Percentiles rank a stretch among this genome's conserved stretches.
phyloP scores from a whole-genome alignment of 2,113 vertebrate genomes.

The Campylorhamphus procurvoides region DNA sequence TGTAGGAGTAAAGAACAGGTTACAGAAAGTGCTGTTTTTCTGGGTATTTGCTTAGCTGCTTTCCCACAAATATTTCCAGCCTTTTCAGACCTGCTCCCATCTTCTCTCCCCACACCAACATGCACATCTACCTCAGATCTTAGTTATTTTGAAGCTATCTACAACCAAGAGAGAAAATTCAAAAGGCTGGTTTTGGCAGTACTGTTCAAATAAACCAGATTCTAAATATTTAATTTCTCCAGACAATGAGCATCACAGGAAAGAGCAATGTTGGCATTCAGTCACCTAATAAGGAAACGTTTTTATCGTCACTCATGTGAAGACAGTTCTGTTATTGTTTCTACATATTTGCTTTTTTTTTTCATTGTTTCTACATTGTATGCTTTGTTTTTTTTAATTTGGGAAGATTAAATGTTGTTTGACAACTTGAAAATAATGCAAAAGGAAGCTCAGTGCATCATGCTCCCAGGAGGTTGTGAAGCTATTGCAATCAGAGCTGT shows the following conservation, averaged over 20 bases:
- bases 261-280: background rate
- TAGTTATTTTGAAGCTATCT: background rate
- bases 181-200: background rate
- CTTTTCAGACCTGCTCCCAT: background rate
- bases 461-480: background rate
- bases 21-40: background rate
- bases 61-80: background rate
- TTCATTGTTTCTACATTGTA: background rate
- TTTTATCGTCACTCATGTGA: constrained; percentile 12
- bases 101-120: background rate
- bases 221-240: constrained; percentile 68
- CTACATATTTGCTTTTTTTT: background rate
- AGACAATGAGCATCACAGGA: constrained; percentile 20
- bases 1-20: background rate
- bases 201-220: constrained; percentile 34
- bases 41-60: background rate
- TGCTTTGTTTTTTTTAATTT: constrained; percentile 4
- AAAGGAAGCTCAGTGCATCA: background rate
- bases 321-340: constrained; percentile 58
- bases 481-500: background rate
- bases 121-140: background rate
- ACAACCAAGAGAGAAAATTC: background rate
- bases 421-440: background rate
- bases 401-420: background rate
- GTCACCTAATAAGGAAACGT: constrained; percentile 63